A percentile compares a stretch with the other conserved stretches of the same genome.
phyloP scores from a whole-genome alignment of 35 echinoderm and acorn worm species.

The Amphiura filiformis region DNA sequence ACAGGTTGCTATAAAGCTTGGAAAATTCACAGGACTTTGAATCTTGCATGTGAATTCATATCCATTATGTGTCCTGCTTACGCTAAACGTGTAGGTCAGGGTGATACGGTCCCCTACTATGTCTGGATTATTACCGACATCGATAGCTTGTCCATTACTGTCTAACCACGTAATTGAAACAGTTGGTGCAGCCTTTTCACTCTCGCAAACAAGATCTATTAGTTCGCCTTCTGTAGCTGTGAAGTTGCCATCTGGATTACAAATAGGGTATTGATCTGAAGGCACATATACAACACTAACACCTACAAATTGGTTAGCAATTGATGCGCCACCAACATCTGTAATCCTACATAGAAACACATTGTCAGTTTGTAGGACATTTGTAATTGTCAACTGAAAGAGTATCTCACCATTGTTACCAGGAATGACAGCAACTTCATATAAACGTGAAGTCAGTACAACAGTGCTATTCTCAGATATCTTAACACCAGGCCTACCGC shows the following conservation, averaged over 20 bases:
- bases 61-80: background rate
- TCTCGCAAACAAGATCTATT: background rate
- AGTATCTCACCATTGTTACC: background rate
- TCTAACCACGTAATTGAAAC: background rate
- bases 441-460: background rate
- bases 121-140: background rate
- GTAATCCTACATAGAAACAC: background rate
- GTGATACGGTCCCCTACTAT: background rate
- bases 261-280: background rate
- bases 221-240: background rate
- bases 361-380: background rate
- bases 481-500: background rate
- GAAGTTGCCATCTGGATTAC: background rate
- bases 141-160: no score
- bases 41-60: background rate
- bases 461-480: background rate
- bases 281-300: conserved; percentile 12
- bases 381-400: conserved; percentile 1
- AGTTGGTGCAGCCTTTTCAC: background rate
- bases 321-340: background rate
- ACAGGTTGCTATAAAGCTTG: background rate
- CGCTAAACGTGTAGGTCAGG: background rate
- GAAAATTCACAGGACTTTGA: background rate
- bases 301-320: background rate
- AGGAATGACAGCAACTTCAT: background rate